Percentiles rank a stretch among this genome's conserved stretches.
phyloP scores from a whole-genome alignment of 2,888 invertebrate species.

The Heliconius hortense region DNA sequence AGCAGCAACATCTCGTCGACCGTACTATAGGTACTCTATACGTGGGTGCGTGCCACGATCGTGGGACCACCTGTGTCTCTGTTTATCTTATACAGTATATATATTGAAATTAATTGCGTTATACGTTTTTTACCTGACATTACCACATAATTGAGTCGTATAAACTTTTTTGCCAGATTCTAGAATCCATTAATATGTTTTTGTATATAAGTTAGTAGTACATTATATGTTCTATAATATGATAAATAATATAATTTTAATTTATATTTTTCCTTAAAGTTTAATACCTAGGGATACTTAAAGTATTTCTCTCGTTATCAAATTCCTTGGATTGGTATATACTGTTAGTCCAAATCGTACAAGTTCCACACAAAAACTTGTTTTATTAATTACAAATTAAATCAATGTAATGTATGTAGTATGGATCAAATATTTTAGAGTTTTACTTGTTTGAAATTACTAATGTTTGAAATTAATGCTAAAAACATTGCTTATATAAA shows the following conservation, averaged over 20 bases:
- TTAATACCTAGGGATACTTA: too few relatives aligned
- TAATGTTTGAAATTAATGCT: background rate
- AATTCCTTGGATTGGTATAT: background rate
- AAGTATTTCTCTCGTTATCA: background rate
- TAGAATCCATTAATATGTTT: slow-evolving; percentile 13
- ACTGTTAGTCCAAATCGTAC: background rate
- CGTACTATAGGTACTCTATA: background rate
- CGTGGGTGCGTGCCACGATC: background rate
- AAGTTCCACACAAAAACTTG: background rate
- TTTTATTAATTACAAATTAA: background rate
- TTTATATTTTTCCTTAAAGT: background rate
- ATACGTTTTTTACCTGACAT: background rate
- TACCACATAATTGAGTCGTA: slow-evolving; percentile 15
- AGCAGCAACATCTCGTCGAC: background rate
- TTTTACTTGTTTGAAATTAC: too few relatives aligned
- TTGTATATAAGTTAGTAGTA: background rate
- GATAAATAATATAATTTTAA: background rate
- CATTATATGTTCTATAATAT: background rate
- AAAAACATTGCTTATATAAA: background rate
- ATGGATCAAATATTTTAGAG: too few relatives aligned
- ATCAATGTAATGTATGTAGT: background rate
- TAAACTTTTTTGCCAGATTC: slow-evolving; percentile 5
- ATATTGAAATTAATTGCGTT: slow-evolving; percentile 15
- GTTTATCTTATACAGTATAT: slow-evolving; percentile 15
- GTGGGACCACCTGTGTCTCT: slow-evolving; percentile 30